Conservation (phyloP, 2,797 vertebrate genomes). For the Myioborus miniatus region DNA sequence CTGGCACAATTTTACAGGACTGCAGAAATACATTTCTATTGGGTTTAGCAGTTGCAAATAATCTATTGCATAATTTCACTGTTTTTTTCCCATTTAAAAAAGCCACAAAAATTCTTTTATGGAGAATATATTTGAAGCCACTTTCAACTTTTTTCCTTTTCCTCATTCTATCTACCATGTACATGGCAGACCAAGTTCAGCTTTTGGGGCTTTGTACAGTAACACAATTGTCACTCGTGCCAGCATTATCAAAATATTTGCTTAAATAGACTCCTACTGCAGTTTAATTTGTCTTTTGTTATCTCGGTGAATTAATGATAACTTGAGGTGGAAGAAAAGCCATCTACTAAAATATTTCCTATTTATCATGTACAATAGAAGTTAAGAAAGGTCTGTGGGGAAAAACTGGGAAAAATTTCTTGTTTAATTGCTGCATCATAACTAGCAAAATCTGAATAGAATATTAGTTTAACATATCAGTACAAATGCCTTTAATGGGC, state of each 20-base stretch:
- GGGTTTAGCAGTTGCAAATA: neutral
- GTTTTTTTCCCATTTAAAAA: neutral
- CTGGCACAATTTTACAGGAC: neutral
- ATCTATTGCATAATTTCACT: neutral
- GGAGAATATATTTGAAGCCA: neutral
- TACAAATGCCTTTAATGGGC: neutral
- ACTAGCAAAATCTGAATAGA: neutral
- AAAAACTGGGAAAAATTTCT: neutral
- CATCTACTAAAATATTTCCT: neutral
- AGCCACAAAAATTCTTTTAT: neutral
- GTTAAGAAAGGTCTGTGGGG: neutral
- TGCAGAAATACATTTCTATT: neutral
- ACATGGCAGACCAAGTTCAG: neutral
- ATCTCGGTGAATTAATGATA: neutral
- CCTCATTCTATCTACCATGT: neutral
- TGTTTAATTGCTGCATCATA: neutral
- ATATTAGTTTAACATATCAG: neutral
- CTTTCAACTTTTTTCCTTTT: neutral
- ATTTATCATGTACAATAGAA: neutral
- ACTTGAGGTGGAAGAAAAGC: neutral
- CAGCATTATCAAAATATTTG: neutral
- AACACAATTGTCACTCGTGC: neutral
- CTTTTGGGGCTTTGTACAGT: neutral
- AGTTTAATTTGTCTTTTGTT: neutral
- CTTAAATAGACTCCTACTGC: neutral